Conservation (phyloP, 2,113 vertebrate species). For the Anas platyrhynchos region DNA sequence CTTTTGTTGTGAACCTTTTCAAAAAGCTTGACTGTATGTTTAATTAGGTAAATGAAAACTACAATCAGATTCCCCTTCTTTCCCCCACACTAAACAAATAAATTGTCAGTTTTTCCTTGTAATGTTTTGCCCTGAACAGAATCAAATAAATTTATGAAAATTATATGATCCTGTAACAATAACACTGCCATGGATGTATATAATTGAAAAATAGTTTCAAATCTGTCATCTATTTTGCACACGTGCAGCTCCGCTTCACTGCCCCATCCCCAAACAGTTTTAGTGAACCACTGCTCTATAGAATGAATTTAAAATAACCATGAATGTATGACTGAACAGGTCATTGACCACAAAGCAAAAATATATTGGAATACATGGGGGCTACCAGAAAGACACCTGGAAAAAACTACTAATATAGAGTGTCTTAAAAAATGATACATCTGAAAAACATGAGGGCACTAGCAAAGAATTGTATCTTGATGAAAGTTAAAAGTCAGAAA, state of each 20-base stretch:
- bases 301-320: background rate
- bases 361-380: background rate
- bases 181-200: background rate
- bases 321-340: rapidly evolving
- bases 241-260: too few species aligned
- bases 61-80: background rate
- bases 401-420: background rate
- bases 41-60: background rate
- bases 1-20: background rate
- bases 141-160: background rate
- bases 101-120: background rate
- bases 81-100: background rate
- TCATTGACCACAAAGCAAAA: background rate
- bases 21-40: background rate
- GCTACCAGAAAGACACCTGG: background rate
- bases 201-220: background rate
- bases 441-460: background rate
- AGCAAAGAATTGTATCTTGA: background rate
- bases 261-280: background rate
- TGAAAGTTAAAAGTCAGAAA: background rate
- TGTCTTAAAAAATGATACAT: background rate
- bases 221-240: background rate
- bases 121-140: background rate
- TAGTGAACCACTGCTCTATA: background rate
- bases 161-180: background rate